phyloP scores from a whole-genome alignment of 2,797 vertebrate species.

The Melopsittacus undulatus region DNA sequence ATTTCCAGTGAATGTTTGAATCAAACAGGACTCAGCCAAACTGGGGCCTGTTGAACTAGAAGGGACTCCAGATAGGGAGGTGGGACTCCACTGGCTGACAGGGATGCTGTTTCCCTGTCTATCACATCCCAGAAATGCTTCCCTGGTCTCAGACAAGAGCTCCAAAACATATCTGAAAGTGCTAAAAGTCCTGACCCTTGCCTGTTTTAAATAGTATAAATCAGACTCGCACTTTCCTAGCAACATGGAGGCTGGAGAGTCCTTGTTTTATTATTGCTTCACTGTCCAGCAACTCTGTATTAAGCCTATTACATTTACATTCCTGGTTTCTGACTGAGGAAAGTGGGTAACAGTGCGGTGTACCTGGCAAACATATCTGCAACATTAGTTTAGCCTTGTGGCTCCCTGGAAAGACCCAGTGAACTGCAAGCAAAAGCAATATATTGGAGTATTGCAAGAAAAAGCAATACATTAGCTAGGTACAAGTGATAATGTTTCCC shows the following conservation, averaged over 20 bases:
- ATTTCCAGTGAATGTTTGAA: neutral
- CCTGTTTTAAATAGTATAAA: neutral
- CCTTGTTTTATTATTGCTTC: neutral
- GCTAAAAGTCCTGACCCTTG: neutral
- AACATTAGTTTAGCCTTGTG: neutral
- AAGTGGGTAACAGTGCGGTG: fast-evolving
- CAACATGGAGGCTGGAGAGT: neutral
- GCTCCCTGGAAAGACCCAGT: constrained; percentile 3
- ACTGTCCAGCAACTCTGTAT: neutral
- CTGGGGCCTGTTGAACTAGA: neutral
- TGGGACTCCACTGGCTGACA: neutral
- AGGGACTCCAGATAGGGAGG: neutral
- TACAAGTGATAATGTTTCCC: neutral
- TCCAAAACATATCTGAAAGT: neutral
- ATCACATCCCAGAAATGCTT: neutral
- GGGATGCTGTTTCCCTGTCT: neutral
- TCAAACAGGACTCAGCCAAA: neutral
- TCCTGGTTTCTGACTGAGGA: neutral
- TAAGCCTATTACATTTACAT: neutral
- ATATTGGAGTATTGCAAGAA: neutral
- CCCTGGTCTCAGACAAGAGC: neutral
- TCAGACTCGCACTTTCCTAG: neutral
- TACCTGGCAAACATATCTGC: neutral
- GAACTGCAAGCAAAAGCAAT: constrained; percentile 2
- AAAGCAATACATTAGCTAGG: neutral